Evolutionary conservation across 2,797 vertebrate species (phyloP).

Genomic region (Danionella dracula): DNA sequence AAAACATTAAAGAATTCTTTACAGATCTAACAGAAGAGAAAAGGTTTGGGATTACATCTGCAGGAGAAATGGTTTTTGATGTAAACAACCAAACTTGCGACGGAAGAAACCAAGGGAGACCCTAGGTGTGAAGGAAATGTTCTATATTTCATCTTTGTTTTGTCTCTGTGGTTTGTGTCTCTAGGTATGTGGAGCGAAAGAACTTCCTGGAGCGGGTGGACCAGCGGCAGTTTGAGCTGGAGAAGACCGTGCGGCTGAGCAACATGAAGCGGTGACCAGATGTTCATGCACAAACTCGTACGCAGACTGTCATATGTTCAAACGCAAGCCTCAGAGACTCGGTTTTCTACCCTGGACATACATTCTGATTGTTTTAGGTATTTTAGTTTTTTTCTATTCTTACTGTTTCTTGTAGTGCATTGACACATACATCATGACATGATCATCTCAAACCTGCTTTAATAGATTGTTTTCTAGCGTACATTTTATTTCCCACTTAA

Average conservation of each 20-base stretch:
- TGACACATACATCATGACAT: not conserved
- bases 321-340: not conserved
- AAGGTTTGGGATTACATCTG: not conserved
- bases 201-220: slow-evolving; percentile 95
- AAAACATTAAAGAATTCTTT: not conserved
- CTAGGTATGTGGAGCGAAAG: slow-evolving; percentile 91
- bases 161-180: slow-evolving; percentile 4
- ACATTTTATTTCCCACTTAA: too few relatives aligned
- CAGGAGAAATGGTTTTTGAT: not conserved
- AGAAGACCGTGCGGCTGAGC: slow-evolving; percentile 83
- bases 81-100: not conserved
- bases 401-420: not conserved
- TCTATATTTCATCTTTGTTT: not conserved
- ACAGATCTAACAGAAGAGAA: slow-evolving; percentile 22
- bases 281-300: slow-evolving; percentile 5
- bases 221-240: slow-evolving; percentile 91
- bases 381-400: not conserved
- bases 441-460: too few relatives aligned
- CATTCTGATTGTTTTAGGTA: not conserved
- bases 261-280: slow-evolving; percentile 85
- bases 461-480: too few relatives aligned
- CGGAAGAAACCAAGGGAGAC: not conserved
- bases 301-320: slow-evolving; percentile 16
- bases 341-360: not conserved
- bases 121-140: not conserved